A percentile compares a stretch with the other conserved stretches of the same genome.
phyloP scores from a whole-genome alignment of 2,113 vertebrate genomes.

The Neodontobutis hainanensis region DNA sequence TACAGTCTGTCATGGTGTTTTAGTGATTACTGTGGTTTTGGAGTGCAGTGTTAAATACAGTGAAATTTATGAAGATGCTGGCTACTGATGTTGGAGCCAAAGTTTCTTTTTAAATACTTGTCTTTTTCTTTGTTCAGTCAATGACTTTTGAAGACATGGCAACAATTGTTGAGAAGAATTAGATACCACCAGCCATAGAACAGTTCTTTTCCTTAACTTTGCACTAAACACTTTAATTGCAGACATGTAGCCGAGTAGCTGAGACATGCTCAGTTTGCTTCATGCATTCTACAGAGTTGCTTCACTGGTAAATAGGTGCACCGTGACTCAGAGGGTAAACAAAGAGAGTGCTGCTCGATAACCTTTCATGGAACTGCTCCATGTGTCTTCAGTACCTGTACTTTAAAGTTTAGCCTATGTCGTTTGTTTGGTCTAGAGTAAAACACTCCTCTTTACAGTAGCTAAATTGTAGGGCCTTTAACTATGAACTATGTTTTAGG shows the following conservation, averaged over 20 bases:
- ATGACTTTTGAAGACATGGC: neutral
- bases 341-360: slow-evolving; percentile 31
- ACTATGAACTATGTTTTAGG: slow-evolving; percentile 44
- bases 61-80: slow-evolving; percentile 39
- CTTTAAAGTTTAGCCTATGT: slow-evolving; percentile 49
- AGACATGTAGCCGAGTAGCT: slow-evolving; percentile 59
- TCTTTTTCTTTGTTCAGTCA: slow-evolving; percentile 26
- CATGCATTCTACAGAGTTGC: slow-evolving; percentile 50
- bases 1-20: slow-evolving; percentile 50
- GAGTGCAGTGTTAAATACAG: slow-evolving; percentile 46
- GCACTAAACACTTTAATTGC: slow-evolving; percentile 78
- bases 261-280: slow-evolving; percentile 42
- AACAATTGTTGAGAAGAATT: slow-evolving; percentile 6
- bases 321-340: slow-evolving; percentile 39
- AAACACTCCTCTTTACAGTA: slow-evolving; percentile 29
- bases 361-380: slow-evolving; percentile 42
- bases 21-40: slow-evolving; percentile 68
- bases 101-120: slow-evolving; percentile 48
- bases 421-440: slow-evolving; percentile 50
- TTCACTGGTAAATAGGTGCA: slow-evolving; percentile 33
- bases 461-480: slow-evolving; percentile 41
- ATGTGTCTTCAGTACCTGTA: slow-evolving; percentile 49
- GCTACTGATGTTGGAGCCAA: slow-evolving; percentile 37
- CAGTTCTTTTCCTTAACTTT: slow-evolving; percentile 48
- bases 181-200: slow-evolving; percentile 21